These are phyloP conservation scores for Chionis minor DNA, from an alignment of 2,113 vertebrate species.

Conservation along the genomic window DNA sequence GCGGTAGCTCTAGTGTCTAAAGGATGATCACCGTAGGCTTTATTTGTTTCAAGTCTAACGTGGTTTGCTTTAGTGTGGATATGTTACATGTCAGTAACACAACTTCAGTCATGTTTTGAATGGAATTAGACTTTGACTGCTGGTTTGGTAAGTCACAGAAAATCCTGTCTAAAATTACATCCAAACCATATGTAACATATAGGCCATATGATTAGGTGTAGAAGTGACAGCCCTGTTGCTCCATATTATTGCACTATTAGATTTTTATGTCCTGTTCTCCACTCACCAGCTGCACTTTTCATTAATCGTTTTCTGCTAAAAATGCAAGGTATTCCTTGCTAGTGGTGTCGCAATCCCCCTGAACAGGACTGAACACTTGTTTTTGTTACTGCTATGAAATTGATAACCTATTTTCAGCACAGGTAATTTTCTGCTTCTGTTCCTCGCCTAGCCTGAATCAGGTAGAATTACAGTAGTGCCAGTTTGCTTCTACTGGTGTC, in stretches of 20 bases:
- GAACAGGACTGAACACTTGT: neutral
- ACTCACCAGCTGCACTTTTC: neutral
- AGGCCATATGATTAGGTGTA: neutral
- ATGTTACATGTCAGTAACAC: conserved; percentile 17
- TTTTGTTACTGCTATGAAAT: neutral
- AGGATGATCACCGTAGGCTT: conserved; percentile 69
- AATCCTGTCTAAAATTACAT: neutral
- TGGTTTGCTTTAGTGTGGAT: conserved; percentile 37
- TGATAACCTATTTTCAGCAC: neutral
- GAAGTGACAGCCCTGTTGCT: neutral
- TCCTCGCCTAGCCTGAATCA: neutral
- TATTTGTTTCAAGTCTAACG: conserved; percentile 64
- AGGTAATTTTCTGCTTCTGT: neutral
- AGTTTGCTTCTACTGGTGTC: neutral
- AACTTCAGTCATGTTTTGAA: conserved; percentile 49
- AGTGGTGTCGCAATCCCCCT: neutral
- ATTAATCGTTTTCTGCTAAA: neutral
- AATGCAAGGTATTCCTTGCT: neutral
- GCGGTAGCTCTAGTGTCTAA: conserved; percentile 41
- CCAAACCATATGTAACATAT: neutral
- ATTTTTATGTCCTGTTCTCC: neutral
- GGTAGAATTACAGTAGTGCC: neutral
- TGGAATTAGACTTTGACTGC: conserved; percentile 52
- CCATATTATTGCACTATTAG: neutral
- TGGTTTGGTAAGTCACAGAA: conserved; percentile 33